Evolutionary conservation across 2,888 invertebrate species (phyloP).

Genomic region (Caenorhabditis sinica): DNA sequence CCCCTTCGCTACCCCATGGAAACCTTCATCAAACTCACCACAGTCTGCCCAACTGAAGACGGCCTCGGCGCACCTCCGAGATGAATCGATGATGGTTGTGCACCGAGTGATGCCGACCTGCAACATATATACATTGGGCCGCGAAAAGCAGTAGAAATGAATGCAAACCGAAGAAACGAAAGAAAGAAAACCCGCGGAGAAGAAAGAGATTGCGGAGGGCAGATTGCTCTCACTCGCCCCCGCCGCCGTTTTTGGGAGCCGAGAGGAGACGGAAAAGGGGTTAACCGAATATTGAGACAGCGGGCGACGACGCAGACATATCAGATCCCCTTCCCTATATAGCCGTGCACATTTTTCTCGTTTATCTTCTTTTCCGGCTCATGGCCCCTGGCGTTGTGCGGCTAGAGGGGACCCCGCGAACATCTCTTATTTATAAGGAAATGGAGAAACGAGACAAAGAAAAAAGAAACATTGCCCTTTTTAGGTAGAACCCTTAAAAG

Average conservation of each 20-base stretch:
- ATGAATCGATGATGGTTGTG: conserved; percentile 58
- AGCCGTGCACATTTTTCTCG: not conserved
- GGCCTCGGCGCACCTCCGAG: conserved; percentile 46
- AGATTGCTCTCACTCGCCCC: conserved; percentile 19
- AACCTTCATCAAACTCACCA: conserved; percentile 7
- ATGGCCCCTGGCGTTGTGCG: not conserved
- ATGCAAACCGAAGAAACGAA: not conserved
- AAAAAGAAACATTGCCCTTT: not conserved
- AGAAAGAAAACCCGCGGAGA: not conserved
- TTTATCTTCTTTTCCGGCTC: conserved; percentile 56
- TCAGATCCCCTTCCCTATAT: conserved; percentile 40
- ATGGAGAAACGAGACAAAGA: not conserved
- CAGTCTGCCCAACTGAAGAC: conserved; percentile 43
- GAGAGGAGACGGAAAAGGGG: not conserved
- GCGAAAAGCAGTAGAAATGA: no score
- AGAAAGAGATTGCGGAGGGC: conserved; percentile 46
- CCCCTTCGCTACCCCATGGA: not conserved
- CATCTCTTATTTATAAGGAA: conserved; percentile 60
- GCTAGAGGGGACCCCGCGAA: conserved; percentile 29
- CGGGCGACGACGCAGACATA: conserved; percentile 37
- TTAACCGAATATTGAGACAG: conserved; percentile 16
- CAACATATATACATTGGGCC: conserved; percentile 30
- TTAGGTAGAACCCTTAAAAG: not conserved
- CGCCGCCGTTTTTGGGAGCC: not conserved
- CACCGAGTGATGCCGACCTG: conserved; percentile 64